phyloP scores from a whole-genome alignment of 2,797 vertebrate genomes.

The Brachyalestes nurse region DNA sequence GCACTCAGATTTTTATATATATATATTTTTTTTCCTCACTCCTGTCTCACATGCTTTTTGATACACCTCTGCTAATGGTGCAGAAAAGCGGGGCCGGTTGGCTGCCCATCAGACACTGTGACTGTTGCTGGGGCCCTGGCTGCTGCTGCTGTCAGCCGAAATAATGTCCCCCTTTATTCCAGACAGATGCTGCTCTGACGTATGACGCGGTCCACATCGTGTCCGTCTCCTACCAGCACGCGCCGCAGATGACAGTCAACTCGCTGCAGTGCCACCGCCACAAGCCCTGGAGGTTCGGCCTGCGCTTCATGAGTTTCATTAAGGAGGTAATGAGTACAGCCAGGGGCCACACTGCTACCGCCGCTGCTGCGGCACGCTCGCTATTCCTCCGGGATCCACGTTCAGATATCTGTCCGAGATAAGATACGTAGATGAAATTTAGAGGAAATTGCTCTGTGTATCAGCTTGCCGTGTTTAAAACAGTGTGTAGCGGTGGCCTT shows the following conservation, averaged over 20 bases:
- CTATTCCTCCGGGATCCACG: constrained; percentile 18
- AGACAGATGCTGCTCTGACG: constrained; percentile 98
- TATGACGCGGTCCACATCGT: constrained; percentile 98
- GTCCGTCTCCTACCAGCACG: constrained; percentile 96
- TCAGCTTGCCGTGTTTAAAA: neutral
- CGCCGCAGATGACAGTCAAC: constrained; percentile 98
- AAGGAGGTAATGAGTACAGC: constrained; percentile 87
- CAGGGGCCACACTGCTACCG: neutral
- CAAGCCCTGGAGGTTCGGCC: constrained; percentile 98
- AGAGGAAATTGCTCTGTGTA: constrained; percentile 10
- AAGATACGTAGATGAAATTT: constrained; percentile 17
- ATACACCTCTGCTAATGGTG: constrained; percentile 44
- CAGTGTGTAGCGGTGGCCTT: neutral
- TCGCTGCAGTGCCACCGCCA: constrained; percentile 98
- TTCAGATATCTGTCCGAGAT: constrained; percentile 9
- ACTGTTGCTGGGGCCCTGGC: constrained; percentile 32
- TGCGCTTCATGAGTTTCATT: constrained; percentile 98
- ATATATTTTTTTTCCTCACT: neutral
- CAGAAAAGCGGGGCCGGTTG: constrained; percentile 28
- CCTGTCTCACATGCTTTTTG: constrained; percentile 33
- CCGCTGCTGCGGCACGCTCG: constrained; percentile 9
- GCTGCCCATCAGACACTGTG: constrained; percentile 30
- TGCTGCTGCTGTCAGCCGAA: constrained; percentile 66
- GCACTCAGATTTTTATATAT: neutral
- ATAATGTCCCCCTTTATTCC: constrained; percentile 83